A percentile compares a stretch with the other conserved stretches of the same genome.
These are phyloP conservation scores for Channa argus DNA, from an alignment of 2,113 vertebrate genomes.

Conservation along the genomic window DNA sequence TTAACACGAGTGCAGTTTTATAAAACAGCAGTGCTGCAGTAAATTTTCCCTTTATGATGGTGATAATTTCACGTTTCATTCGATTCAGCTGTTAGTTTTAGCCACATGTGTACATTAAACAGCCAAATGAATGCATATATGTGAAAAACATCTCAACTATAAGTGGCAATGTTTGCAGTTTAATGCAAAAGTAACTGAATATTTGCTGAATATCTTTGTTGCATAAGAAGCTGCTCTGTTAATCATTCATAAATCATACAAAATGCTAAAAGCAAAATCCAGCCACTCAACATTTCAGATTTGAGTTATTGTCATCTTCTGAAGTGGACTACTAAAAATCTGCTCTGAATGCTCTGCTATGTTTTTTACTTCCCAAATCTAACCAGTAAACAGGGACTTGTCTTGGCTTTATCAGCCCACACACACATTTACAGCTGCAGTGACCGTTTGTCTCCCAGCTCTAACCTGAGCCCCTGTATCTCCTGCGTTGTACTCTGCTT, in stretches of 20 bases:
- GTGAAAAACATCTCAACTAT: no score
- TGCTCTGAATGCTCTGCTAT: background rate
- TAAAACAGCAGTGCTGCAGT: no score
- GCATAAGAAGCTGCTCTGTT: background rate
- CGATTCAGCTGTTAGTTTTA: no score
- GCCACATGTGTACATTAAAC: no score
- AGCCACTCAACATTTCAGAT: background rate
- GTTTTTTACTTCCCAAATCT: background rate
- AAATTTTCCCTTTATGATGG: no score
- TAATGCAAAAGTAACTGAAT: no score
- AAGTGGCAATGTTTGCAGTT: no score
- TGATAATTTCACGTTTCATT: no score
- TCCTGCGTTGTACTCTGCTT: conserved; percentile 52
- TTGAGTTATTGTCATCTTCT: background rate
- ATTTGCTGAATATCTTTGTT: background rate
- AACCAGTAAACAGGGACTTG: background rate
- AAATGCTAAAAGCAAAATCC: background rate
- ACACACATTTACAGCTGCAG: background rate
- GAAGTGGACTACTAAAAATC: background rate
- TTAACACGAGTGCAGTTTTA: no score
- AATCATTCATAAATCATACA: background rate
- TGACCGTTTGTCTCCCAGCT: background rate
- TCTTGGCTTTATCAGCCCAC: background rate
- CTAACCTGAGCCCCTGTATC: conserved; percentile 57
- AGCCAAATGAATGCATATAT: no score